Percentiles rank a stretch among this genome's conserved stretches.
phyloP scores from a whole-genome alignment of 2,113 vertebrate genomes.

The Protobothrops flavoviridis region DNA sequence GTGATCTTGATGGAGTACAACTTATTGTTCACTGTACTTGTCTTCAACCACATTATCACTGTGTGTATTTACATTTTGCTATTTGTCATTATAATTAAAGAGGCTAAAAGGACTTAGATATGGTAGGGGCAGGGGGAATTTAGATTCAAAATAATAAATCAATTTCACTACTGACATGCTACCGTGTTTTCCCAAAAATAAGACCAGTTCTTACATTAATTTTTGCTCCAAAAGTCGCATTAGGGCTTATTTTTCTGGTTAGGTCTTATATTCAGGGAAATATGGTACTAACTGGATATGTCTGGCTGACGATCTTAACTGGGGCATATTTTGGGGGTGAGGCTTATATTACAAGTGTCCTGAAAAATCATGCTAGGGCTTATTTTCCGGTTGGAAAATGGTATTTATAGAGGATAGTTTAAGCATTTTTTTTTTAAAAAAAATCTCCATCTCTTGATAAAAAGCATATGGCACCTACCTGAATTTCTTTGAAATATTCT shows the following conservation, averaged over 20 bases:
- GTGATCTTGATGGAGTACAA: constrained; percentile 7
- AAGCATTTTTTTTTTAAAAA: not conserved
- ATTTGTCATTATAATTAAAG: constrained; percentile 17
- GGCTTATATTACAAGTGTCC: too few species aligned
- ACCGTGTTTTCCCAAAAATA: too few species aligned
- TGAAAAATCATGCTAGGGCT: too few species aligned
- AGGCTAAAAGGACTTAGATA: not conserved
- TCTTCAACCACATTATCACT: not conserved
- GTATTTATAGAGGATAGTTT: not conserved
- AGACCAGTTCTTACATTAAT: too few species aligned
- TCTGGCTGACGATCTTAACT: too few species aligned
- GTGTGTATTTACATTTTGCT: not conserved
- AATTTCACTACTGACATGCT: not conserved
- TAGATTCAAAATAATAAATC: not conserved
- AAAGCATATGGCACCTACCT: not conserved
- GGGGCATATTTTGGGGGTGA: too few species aligned
- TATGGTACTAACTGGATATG: too few species aligned
- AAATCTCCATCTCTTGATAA: not conserved
- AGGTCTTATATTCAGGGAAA: too few species aligned
- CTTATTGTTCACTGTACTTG: not conserved
- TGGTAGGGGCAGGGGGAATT: not conserved
- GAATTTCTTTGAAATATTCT: too few species aligned
- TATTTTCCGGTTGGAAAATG: too few species aligned
- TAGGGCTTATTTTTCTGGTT: too few species aligned
- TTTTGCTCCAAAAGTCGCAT: too few species aligned